Percentiles rank a stretch among this genome's conserved stretches.
Evolutionary conservation across 2,888 invertebrate species (phyloP).

Genomic region (Prosapia bicincta): DNA sequence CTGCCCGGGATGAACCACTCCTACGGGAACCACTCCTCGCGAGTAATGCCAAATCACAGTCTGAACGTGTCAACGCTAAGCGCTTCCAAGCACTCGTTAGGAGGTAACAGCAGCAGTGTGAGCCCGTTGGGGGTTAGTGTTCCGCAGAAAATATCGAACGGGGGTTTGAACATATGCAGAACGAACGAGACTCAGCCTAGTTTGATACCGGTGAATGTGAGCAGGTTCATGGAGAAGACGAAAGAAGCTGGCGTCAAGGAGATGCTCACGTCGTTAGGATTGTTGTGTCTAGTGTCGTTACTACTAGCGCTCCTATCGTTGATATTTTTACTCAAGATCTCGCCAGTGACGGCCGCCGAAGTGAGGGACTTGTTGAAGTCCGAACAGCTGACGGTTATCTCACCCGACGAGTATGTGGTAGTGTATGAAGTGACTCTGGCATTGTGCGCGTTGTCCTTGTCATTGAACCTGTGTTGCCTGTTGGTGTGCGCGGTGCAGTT

Average conservation of each 20-base stretch:
- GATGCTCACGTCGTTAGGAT: slow-evolving; percentile 78
- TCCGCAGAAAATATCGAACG: slow-evolving; percentile 49
- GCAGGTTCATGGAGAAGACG: slow-evolving; percentile 41
- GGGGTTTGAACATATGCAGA: slow-evolving; percentile 59
- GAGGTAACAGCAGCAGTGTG: slow-evolving; percentile 54
- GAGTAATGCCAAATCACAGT: slow-evolving; percentile 19
- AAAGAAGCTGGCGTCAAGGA: slow-evolving; percentile 59
- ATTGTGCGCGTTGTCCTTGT: slow-evolving; percentile 81
- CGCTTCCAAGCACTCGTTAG: slow-evolving; percentile 61
- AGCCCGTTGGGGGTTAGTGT: slow-evolving; percentile 54
- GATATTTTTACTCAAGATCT: slow-evolving; percentile 81
- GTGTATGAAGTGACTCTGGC: slow-evolving; percentile 91
- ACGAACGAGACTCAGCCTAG: slow-evolving; percentile 38
- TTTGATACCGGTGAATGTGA: slow-evolving; percentile 35
- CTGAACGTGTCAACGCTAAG: slow-evolving; percentile 51
- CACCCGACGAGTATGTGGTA: slow-evolving; percentile 77
- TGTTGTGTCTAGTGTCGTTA: slow-evolving; percentile 76
- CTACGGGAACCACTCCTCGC: slow-evolving; percentile 4
- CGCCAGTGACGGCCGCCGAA: slow-evolving; percentile 56
- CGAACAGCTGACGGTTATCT: slow-evolving; percentile 56
- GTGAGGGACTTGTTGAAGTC: slow-evolving; percentile 54
- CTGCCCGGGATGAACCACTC: slow-evolving; percentile 17
- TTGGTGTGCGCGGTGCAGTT: slow-evolving; percentile 93
- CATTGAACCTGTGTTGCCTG: slow-evolving; percentile 85
- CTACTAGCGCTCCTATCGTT: slow-evolving; percentile 78